Conservation (phyloP, 2,888 invertebrate genomes). For the Apamea monoglypha region DNA sequence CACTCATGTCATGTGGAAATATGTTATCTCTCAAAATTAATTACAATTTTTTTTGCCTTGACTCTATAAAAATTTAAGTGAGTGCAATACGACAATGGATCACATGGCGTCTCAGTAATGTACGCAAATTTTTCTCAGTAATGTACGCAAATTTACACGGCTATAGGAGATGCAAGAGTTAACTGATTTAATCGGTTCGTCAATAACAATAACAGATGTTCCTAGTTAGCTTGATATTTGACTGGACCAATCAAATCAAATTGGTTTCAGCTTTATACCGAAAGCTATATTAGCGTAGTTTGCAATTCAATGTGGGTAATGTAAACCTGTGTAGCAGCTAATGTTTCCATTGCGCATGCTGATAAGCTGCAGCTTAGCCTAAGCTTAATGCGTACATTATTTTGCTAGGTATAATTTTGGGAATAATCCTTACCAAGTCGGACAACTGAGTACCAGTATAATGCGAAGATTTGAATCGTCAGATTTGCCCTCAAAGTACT, state of each 20-base stretch:
- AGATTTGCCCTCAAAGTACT: neutral
- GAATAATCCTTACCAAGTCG: neutral
- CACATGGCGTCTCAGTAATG: no score
- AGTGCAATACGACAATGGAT: no score
- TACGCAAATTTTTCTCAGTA: no score
- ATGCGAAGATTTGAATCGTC: neutral
- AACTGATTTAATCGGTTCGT: neutral
- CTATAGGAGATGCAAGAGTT: no score
- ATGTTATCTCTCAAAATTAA: neutral
- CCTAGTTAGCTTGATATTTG: neutral
- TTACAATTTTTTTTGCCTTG: neutral
- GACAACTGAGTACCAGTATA: neutral
- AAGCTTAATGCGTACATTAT: neutral
- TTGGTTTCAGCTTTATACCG: neutral
- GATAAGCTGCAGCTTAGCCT: neutral
- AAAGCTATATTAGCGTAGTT: constrained; percentile 9
- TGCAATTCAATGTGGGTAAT: constrained; percentile 26
- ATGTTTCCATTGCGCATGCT: constrained; percentile 42
- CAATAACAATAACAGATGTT: neutral
- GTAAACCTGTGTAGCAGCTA: neutral
- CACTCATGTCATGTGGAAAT: no score
- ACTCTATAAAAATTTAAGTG: no score
- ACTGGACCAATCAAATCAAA: neutral
- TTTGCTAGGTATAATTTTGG: neutral
- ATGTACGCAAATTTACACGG: no score